Base-by-base conservation (phyloP, 1,140 invertebrate species). In the Drosophila equinoxialis region DNA sequence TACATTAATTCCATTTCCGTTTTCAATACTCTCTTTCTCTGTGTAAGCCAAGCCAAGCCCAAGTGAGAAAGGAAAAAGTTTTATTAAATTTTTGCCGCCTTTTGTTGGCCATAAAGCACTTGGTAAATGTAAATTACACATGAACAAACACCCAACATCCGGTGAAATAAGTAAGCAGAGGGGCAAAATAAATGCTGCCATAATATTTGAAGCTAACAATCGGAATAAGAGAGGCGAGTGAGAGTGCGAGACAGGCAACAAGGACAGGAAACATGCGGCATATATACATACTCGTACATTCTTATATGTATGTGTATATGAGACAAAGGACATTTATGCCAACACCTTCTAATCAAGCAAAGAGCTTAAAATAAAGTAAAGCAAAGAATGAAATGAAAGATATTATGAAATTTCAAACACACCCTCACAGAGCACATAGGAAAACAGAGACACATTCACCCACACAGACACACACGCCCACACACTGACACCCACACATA, bases 301-400 rank as follows among this genome's bases (percentile, higher is more conserved):
- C 37, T 39, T 11, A 39, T 39, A 13, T 5, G n/a, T 4, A 37
- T 37, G 35, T 37, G 57, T 26, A 33, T 39, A 37, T 67, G 11
- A 70, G 35, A 71, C 72, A 74, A 72, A 74, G 70, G 60, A 89
- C 80, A 87, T 89, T 87, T 87, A 80, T 83, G 84, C 80, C 83
- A 87, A 87, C 83, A 87, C 83, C 83, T 87, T 87, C 84, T 87
- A 87, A 87, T 87, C 83, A 87, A 87, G 83, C 79, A 87, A 89
- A 89, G 73, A 87, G 83, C 83, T 87, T 84, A 87, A 87, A 87
- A 87, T 89, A 83, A 87, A 89, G 84, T 87, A 87, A 87, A 80
- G 80, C 77, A 87, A 87, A 86, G 82, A 87, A 89, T 87, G 80
- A 83, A 84, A 89, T 83, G 84, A 87, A 89, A 89, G 84, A 87